Percentiles rank a stretch among this genome's conserved stretches.
phyloP scores from a whole-genome alignment of 2,113 vertebrate genomes.

The Speoplatyrhinus poulsoni region DNA sequence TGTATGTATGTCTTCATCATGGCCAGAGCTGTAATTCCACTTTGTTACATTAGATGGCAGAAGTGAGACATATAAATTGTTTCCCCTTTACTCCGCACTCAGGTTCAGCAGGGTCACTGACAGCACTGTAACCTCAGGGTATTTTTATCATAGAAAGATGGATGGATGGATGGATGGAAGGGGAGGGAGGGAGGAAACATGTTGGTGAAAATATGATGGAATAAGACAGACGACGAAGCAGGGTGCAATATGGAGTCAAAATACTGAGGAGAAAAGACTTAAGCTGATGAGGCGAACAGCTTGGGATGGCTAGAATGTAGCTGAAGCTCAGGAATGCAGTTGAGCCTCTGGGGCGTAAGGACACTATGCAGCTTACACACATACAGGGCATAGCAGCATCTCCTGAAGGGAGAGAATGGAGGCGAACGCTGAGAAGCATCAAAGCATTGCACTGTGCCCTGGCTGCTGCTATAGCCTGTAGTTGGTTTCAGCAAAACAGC shows the following conservation, averaged over 20 bases:
- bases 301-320: slow-evolving; percentile 1
- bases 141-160: slow-evolving; percentile 18
- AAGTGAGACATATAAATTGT: slow-evolving; percentile 35
- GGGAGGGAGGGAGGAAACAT: slow-evolving; percentile 10
- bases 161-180: slow-evolving; percentile 25
- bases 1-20: neutral
- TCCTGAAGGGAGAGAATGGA: slow-evolving; percentile 24
- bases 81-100: slow-evolving; percentile 31
- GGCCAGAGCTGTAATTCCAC: neutral
- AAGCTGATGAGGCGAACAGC: neutral
- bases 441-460: slow-evolving; percentile 16
- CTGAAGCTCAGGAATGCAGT: slow-evolving; percentile 1
- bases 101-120: slow-evolving; percentile 47
- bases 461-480: slow-evolving; percentile 18
- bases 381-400: slow-evolving; percentile 32
- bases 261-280: slow-evolving; percentile 4
- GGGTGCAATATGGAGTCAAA: slow-evolving; percentile 7
- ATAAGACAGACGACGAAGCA: slow-evolving; percentile 5
- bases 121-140: slow-evolving; percentile 42
- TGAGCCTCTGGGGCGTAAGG: slow-evolving; percentile 8
- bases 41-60: slow-evolving; percentile 41
- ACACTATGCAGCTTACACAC: slow-evolving; percentile 37
- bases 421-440: slow-evolving; percentile 11
- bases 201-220: neutral
- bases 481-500: slow-evolving; percentile 10